Percentiles rank a stretch among this genome's conserved stretches.
Conservation (phyloP, 2,113 vertebrate genomes). For the Plotosus lineatus region DNA sequence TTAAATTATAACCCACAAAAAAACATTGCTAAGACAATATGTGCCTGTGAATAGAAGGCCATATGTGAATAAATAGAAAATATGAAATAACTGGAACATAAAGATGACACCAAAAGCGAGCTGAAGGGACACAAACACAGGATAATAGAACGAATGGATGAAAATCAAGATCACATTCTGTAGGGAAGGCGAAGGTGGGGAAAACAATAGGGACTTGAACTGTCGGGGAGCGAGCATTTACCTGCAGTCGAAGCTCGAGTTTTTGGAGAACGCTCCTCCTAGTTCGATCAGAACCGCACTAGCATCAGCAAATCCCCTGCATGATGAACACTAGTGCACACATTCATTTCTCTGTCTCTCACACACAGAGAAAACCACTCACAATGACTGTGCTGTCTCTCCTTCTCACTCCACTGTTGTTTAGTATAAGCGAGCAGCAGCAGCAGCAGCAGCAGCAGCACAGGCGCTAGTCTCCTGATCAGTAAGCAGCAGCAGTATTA, state of each 20-base stretch:
- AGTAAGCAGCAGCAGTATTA: slow-evolving; percentile 66
- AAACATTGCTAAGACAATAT: not conserved
- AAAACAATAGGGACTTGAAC: slow-evolving; percentile 32
- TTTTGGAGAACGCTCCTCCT: slow-evolving; percentile 51
- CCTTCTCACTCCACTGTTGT: not conserved
- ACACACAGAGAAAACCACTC: slow-evolving; percentile 3
- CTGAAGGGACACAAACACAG: not conserved
- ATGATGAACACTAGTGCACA: slow-evolving; percentile 43
- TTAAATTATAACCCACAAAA: not conserved
- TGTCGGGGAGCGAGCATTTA: slow-evolving; percentile 54
- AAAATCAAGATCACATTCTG: slow-evolving; percentile 53
- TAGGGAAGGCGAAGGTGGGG: slow-evolving; percentile 44
- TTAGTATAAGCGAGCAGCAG: slow-evolving; percentile 32
- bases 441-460: slow-evolving; percentile 59
- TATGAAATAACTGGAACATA: not conserved
- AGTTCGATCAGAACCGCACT: slow-evolving; percentile 49
- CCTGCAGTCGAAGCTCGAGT: slow-evolving; percentile 62
- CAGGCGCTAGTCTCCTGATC: slow-evolving; percentile 69
- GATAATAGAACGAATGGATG: slow-evolving; percentile 2
- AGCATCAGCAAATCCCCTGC: slow-evolving; percentile 54
- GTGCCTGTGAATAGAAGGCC: not conserved
- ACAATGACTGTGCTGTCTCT: slow-evolving; percentile 47
- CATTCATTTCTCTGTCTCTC: slow-evolving; percentile 62
- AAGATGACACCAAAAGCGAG: not conserved
- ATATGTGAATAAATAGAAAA: not conserved